Conservation (phyloP, 2,797 vertebrate species). For the Phoebastria nigripes region DNA sequence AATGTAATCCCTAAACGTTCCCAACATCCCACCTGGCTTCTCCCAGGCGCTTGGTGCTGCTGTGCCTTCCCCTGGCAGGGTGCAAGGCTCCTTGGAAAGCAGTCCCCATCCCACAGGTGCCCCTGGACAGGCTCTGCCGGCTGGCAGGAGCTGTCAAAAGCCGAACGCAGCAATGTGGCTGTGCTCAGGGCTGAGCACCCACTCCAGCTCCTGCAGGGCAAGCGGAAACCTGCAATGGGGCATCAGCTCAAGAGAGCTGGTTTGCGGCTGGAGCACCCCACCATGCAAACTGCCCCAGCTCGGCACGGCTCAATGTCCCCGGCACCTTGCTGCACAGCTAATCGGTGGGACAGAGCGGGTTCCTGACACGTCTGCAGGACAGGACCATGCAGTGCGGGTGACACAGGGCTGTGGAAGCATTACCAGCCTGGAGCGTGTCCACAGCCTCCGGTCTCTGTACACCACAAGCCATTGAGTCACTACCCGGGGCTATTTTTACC, state of each 20-base stretch:
- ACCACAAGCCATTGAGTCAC: neutral
- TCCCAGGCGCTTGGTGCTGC: rapidly evolving
- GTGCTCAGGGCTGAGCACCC: neutral
- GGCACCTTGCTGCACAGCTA: rapidly evolving
- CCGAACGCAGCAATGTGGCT: rapidly evolving
- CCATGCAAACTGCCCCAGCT: rapidly evolving
- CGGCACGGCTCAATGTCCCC: rapidly evolving
- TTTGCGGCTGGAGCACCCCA: rapidly evolving
- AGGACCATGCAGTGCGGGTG: neutral
- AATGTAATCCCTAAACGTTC: rapidly evolving
- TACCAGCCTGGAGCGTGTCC: neutral
- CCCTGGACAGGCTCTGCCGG: neutral
- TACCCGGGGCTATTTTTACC: neutral
- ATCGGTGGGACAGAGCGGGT: rapidly evolving
- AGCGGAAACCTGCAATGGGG: rapidly evolving
- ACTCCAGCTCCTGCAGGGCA: neutral
- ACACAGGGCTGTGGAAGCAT: neutral
- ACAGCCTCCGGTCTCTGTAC: neutral
- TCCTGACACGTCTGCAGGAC: neutral
- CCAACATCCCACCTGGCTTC: neutral
- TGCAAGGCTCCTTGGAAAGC: neutral
- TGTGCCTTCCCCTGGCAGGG: neutral
- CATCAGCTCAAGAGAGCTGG: neutral
- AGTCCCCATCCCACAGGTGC: neutral
- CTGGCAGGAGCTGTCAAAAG: neutral